Conservation (phyloP, 2,113 vertebrate genomes). For the Larimichthys crocea region DNA sequence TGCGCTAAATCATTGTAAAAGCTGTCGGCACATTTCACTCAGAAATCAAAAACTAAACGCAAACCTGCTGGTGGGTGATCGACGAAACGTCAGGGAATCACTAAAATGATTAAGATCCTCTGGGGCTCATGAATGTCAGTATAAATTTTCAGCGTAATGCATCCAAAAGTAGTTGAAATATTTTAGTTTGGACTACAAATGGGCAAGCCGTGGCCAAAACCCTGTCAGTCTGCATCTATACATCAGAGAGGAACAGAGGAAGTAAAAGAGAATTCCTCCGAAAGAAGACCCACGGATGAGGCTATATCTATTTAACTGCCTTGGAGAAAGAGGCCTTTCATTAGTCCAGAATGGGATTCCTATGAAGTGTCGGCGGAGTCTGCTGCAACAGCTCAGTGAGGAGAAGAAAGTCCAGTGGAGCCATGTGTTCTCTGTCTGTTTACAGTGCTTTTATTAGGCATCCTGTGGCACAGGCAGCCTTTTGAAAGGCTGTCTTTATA, state of each 20-base stretch:
- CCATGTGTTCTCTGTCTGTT: slow-evolving; percentile 80
- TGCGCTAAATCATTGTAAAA: neutral
- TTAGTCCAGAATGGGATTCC: slow-evolving; percentile 61
- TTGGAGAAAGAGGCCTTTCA: slow-evolving; percentile 67
- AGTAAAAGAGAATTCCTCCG: slow-evolving; percentile 18
- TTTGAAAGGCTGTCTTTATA: slow-evolving; percentile 83
- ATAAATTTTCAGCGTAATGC: neutral
- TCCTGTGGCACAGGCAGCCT: slow-evolving; percentile 80
- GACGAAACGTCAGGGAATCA: neutral
- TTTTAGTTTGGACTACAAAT: neutral
- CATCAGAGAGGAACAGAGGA: slow-evolving; percentile 20
- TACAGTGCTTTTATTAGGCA: slow-evolving; percentile 83
- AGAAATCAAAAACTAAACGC: slow-evolving; percentile 11
- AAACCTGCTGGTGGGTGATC: neutral
- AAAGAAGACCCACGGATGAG: slow-evolving; percentile 41
- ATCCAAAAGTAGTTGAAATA: neutral
- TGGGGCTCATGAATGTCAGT: neutral
- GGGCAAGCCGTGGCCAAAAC: neutral
- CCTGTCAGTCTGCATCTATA: neutral
- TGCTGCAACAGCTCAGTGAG: slow-evolving; percentile 61
- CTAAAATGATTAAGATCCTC: neutral
- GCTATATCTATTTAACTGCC: slow-evolving; percentile 53
- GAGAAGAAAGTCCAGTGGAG: slow-evolving; percentile 70
- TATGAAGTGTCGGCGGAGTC: slow-evolving; percentile 59
- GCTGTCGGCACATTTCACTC: neutral